These are phyloP conservation scores for Octonoba sinensis DNA, from an alignment of 2,888 invertebrate species.

Conservation along the genomic window DNA sequence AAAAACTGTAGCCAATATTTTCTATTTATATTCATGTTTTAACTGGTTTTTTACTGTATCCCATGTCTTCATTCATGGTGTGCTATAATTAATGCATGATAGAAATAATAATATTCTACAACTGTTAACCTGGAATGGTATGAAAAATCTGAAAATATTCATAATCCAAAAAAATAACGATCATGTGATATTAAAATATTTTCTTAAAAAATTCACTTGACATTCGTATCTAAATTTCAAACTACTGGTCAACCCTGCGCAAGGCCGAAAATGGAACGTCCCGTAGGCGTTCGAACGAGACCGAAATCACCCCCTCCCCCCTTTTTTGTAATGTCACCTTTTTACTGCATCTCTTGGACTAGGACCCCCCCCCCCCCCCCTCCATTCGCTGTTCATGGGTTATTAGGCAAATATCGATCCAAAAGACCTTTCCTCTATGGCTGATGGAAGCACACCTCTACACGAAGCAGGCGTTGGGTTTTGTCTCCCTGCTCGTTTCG, in stretches of 20 bases:
- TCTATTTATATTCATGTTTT: too few species aligned
- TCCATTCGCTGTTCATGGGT: slow-evolving; percentile 47
- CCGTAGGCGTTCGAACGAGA: slow-evolving; percentile 28
- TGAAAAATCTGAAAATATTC: too few species aligned
- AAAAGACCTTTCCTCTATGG: slow-evolving; percentile 9
- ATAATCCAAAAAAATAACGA: too few species aligned
- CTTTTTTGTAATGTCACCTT: slow-evolving; percentile 41
- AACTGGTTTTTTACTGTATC: too few species aligned
- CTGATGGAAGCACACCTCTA: slow-evolving; percentile 11
- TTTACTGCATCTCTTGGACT: slow-evolving; percentile 31
- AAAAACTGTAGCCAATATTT: too few species aligned
- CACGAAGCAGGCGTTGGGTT: slow-evolving; percentile 2
- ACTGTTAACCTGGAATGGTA: too few species aligned
- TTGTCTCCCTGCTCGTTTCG: neutral
- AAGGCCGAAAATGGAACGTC: slow-evolving; percentile 49
- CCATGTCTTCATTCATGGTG: too few species aligned
- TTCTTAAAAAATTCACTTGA: slow-evolving; percentile 3
- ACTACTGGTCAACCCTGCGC: slow-evolving; percentile 48
- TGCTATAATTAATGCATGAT: too few species aligned
- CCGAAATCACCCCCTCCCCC: slow-evolving; percentile 16
- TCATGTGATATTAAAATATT: neutral
- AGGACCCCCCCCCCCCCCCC: slow-evolving; percentile 16
- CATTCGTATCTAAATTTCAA: slow-evolving; percentile 42
- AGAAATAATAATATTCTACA: too few species aligned
- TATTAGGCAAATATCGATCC: slow-evolving; percentile 64